Evolutionary conservation across 2,113 vertebrate species (phyloP), one percentile per base, ranked within the genome.

Genomic region (Podiceps cristatus): DNA sequence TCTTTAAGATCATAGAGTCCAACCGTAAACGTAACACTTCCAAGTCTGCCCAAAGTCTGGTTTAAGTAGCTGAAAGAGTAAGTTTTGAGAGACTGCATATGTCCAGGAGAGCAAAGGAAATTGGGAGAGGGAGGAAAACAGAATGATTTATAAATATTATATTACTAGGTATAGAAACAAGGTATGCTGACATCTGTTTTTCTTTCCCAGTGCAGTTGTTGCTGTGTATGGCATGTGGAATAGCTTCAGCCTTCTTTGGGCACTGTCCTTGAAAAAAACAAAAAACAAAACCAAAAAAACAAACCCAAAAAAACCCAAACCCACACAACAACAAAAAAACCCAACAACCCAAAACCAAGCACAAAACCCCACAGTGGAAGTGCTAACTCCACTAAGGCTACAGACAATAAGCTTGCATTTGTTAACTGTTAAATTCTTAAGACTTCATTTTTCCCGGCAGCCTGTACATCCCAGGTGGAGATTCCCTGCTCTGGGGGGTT

Each of bases 131-230:
- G 58, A 94, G 89, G 76, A 91, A 87, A 81, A 47, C 35, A 78
- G 93, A 78, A 77, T 12, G 47, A 85, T 67, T 71, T 60, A 86
- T 94, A 83, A 92, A 88, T 95, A 56, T 88, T 94, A 88, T 82
- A 94, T 92, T 85, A 45, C 20, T 91, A 45, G 89, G 45, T 96
- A 29, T 50, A 81, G 84, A 76, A 93, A 74, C 77, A 87, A 77
- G 81, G 87, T 91, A 58, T 74, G 87, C 87, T 95, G 95, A 94
- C 95, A 93, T 89, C 73, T 87, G 92, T 77, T 95, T 95, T 89
- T 81, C 68, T 91, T 89, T 49, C 87, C 90, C 87, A 59, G 72
- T 40, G 93, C 76, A 69, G 87, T 84, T 89, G 79, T 93, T 84
- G 77, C 90, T 53, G 64, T 45, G 76, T 53, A 31, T 27, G 69